A percentile compares a stretch with the other conserved stretches of the same genome.
Conservation (phyloP, 2,888 invertebrate genomes). For the Chrysina gloriosa region DNA sequence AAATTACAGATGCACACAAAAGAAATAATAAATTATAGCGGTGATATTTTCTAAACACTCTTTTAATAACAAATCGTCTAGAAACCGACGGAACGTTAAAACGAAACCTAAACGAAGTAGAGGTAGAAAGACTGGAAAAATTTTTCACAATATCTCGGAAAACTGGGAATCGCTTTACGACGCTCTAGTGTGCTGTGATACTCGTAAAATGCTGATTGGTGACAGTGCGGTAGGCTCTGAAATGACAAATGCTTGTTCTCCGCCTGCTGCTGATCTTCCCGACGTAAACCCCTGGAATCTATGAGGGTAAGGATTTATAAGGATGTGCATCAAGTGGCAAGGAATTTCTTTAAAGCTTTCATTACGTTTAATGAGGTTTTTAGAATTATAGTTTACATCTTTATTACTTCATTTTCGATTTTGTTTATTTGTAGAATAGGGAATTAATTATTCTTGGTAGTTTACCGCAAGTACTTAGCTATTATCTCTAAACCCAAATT, state of each 20-base stretch:
- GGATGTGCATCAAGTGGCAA: slow-evolving; percentile 42
- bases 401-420: background rate
- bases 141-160: slow-evolving; percentile 32
- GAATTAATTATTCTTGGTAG: background rate
- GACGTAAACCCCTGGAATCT: slow-evolving; percentile 26
- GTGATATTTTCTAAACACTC: slow-evolving; percentile 14
- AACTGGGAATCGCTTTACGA: slow-evolving; percentile 60
- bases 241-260: slow-evolving; percentile 55
- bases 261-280: slow-evolving; percentile 30
- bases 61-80: slow-evolving; percentile 10
- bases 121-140: slow-evolving; percentile 16
- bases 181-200: slow-evolving; percentile 60
- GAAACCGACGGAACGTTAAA: slow-evolving; percentile 4
- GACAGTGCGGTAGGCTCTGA: slow-evolving; percentile 57
- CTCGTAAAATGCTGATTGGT: slow-evolving; percentile 64
- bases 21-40: slow-evolving; percentile 8
- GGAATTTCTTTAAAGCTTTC: slow-evolving; percentile 37
- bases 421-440: too few relatives aligned
- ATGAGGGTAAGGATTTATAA: slow-evolving; percentile 41
- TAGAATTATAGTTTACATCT: slow-evolving; percentile 37
- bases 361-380: slow-evolving; percentile 41
- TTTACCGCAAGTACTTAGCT: too few relatives aligned
- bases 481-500: too few relatives aligned
- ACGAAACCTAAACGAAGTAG: slow-evolving; percentile 19
- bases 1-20: background rate